phyloP scores from a whole-genome alignment of 1,140 invertebrate species.

The Octopus sinensis region DNA sequence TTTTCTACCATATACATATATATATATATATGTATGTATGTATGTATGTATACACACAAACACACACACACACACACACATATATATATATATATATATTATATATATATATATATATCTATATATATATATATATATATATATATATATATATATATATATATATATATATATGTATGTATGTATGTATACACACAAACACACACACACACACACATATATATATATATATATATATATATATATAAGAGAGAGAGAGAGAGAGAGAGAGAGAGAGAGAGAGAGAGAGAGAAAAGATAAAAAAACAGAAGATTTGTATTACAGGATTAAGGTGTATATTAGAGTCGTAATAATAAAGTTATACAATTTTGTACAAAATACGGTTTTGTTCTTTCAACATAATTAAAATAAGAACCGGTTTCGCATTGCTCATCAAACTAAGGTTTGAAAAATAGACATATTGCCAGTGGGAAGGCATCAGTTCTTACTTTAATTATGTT shows the following conservation, averaged over 20 bases:
- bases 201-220: not conserved
- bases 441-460: too few species aligned
- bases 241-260: slow-evolving; percentile 6
- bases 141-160: not conserved
- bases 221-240: slow-evolving; percentile 8
- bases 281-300: not conserved
- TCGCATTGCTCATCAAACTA: too few species aligned
- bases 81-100: not conserved
- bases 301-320: not conserved
- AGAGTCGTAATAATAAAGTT: too few species aligned
- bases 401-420: too few species aligned
- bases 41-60: not conserved
- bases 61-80: not conserved
- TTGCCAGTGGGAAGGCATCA: too few species aligned
- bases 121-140: not conserved
- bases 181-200: not conserved
- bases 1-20: too few species aligned
- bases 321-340: too few species aligned
- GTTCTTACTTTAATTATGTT: too few species aligned
- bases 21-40: not conserved
- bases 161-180: not conserved
- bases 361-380: too few species aligned
- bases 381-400: too few species aligned
- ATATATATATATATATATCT: not conserved
- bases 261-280: not conserved